phyloP scores from a whole-genome alignment of 2,888 invertebrate genomes.

The Caenorhabditis sinica region DNA sequence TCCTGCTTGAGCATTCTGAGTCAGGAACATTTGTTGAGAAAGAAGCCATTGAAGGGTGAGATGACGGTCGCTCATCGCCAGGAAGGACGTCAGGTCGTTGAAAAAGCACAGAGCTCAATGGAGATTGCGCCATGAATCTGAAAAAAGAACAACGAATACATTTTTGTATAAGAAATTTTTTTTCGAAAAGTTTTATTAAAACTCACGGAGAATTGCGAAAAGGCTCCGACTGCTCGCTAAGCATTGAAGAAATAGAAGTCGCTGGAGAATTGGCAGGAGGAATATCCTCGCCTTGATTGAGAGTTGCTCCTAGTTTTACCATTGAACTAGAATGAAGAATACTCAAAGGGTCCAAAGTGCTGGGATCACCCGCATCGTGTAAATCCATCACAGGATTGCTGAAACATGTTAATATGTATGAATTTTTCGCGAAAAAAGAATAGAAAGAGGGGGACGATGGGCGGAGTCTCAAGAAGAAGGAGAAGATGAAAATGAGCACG shows the following conservation, averaged over 20 bases:
- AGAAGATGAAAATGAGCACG: background rate
- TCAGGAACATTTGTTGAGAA: conserved; percentile 65
- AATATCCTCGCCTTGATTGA: conserved; percentile 60
- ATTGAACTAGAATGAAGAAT: conserved; percentile 1
- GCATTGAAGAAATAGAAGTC: conserved; percentile 67
- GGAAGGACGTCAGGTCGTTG: conserved; percentile 64
- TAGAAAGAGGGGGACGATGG: background rate
- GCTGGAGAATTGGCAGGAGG: conserved; percentile 65
- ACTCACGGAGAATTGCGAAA: conserved; percentile 70
- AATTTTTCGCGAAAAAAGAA: conserved; percentile 5
- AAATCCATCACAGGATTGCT: conserved; percentile 16
- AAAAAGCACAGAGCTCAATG: conserved; percentile 55
- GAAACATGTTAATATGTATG: conserved; percentile 16
- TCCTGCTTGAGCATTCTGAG: conserved; percentile 72
- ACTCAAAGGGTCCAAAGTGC: background rate
- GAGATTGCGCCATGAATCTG: conserved; percentile 65
- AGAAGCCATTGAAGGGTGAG: conserved; percentile 40
- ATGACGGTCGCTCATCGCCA: conserved; percentile 44
- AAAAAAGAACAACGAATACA: conserved; percentile 11
- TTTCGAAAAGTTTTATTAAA: background rate
- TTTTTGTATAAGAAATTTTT: background rate
- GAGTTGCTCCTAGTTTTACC: conserved; percentile 49
- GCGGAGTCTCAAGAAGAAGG: background rate
- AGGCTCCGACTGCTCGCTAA: conserved; percentile 67
- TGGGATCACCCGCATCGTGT: conserved; percentile 15